Conservation (phyloP, 1,140 invertebrate genomes). For the Dolichoris vasculosae region DNA sequence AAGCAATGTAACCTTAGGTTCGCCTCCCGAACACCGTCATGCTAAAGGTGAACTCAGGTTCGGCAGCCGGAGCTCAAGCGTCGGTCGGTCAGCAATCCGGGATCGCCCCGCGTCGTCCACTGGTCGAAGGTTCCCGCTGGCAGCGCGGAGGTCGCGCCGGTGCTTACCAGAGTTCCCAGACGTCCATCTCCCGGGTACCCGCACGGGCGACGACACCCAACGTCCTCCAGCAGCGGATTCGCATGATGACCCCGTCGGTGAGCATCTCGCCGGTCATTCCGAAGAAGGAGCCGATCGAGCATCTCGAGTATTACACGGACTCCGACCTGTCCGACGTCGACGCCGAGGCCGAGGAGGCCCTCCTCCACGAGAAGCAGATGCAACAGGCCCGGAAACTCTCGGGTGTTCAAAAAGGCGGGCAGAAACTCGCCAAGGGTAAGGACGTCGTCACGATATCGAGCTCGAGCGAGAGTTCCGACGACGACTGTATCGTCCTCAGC, state of each 20-base stretch:
- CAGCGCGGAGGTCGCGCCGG: conserved; percentile 60
- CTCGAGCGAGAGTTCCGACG: conserved; percentile 79
- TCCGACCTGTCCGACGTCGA: conserved; percentile 70
- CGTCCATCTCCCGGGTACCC: conserved; percentile 69
- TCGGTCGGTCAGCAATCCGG: conserved; percentile 55
- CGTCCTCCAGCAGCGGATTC: conserved; percentile 70
- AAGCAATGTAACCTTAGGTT: conserved; percentile 55
- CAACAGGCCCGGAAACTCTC: conserved; percentile 63
- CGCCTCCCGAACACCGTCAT: conserved; percentile 66
- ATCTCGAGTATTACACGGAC: conserved; percentile 69
- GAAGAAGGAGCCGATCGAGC: conserved; percentile 70
- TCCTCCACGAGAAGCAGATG: conserved; percentile 64
- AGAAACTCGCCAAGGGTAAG: conserved; percentile 70
- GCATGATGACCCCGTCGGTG: conserved; percentile 75
- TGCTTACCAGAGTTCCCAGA: conserved; percentile 63
- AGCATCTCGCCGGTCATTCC: conserved; percentile 74
- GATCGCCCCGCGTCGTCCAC: conserved; percentile 69
- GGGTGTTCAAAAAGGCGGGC: conserved; percentile 64
- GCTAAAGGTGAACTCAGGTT: conserved; percentile 65
- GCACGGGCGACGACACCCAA: conserved; percentile 56
- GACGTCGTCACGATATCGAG: conserved; percentile 81
- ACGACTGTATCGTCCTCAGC: conserved; percentile 88
- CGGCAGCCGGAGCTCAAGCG: conserved; percentile 56
- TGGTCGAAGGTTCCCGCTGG: conserved; percentile 55
- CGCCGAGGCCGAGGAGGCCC: conserved; percentile 56